These are phyloP conservation scores for Loripinus fragilis DNA, from an alignment of 2,888 invertebrate species.

Conservation along the genomic window DNA sequence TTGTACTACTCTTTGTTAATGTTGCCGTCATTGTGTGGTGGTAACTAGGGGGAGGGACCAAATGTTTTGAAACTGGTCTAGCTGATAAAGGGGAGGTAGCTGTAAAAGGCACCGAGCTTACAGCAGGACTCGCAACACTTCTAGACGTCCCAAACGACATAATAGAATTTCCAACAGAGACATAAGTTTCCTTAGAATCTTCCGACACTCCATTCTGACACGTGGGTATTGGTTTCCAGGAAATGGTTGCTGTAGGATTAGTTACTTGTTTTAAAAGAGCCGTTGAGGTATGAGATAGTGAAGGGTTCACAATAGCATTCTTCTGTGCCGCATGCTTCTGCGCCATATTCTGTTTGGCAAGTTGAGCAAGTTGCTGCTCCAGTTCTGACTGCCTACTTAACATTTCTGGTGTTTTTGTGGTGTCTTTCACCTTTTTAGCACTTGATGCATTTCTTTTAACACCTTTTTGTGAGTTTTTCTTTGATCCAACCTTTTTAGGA, in stretches of 20 bases:
- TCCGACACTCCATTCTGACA: not conserved
- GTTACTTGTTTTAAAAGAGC: not conserved
- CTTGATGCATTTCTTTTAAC: not conserved
- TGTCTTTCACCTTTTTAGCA: not conserved
- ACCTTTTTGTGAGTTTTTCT: constrained; percentile 4
- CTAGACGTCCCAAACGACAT: not conserved
- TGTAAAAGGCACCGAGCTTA: not conserved
- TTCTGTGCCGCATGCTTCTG: not conserved
- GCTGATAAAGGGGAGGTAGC: constrained; percentile 1
- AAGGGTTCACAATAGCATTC: not conserved
- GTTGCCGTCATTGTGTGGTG: constrained; percentile 5
- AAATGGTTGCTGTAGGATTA: not conserved
- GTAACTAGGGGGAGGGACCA: constrained; percentile 9
- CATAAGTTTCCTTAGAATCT: not conserved
- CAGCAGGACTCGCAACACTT: not conserved
- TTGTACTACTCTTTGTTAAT: not conserved
- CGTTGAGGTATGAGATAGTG: not conserved
- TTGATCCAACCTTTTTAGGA: constrained; percentile 4
- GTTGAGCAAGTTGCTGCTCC: not conserved
- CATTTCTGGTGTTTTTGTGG: not conserved
- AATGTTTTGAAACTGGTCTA: constrained; percentile 10
- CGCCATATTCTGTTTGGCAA: not conserved
- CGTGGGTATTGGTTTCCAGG: not conserved
- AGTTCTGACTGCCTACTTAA: constrained; percentile 9
- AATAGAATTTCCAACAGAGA: not conserved